phyloP scores from a whole-genome alignment of 2,888 invertebrate genomes.

The Lypha dubia region DNA sequence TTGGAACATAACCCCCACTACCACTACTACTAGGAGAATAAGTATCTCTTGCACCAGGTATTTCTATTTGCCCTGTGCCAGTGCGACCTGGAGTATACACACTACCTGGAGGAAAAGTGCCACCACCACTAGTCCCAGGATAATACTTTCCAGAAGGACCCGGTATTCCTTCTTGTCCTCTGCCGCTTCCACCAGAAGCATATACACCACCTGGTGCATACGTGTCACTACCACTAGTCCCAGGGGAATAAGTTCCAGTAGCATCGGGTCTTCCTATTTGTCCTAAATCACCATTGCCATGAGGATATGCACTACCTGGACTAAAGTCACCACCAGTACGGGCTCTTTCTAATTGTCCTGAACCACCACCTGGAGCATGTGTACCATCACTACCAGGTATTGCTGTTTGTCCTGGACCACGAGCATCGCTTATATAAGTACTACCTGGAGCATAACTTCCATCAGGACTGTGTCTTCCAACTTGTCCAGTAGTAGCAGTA shows the following conservation, averaged over 20 bases:
- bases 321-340: neutral
- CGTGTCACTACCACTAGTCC: too few species aligned
- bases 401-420: constrained; percentile 2
- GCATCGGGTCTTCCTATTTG: neutral
- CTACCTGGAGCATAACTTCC: constrained; percentile 13
- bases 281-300: neutral
- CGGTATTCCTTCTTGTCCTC: constrained; percentile 13
- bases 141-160: too few species aligned
- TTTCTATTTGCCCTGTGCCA: too few species aligned
- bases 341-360: too few species aligned
- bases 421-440: neutral
- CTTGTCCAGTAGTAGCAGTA: constrained; percentile 5
- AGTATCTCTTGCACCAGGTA: too few species aligned
- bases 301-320: neutral
- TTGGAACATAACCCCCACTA: too few species aligned
- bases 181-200: too few species aligned
- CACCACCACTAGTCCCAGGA: too few species aligned
- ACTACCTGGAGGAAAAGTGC: too few species aligned
- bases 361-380: neutral
- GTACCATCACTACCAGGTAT: constrained; percentile 24
- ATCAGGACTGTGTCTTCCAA: neutral
- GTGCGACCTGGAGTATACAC: too few species aligned
- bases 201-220: too few species aligned
- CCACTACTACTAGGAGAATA: too few species aligned
- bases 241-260: neutral